Evolutionary conservation across 2,113 vertebrate species (phyloP).

Genomic region (Salminus brasiliensis): DNA sequence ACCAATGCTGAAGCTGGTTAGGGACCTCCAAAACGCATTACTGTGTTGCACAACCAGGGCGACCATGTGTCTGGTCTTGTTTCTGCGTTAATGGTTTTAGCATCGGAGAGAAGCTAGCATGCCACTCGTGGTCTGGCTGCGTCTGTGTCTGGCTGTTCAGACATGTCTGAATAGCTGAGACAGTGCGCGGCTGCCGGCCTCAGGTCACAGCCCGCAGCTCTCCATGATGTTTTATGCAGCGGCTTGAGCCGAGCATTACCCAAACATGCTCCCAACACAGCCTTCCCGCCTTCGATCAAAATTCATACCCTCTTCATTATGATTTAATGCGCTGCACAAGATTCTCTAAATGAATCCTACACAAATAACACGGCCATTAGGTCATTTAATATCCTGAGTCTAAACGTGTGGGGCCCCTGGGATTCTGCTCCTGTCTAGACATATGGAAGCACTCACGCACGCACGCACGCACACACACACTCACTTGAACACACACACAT

Average conservation of each 20-base stretch:
- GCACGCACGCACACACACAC: slow-evolving; percentile 13
- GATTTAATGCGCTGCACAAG: slow-evolving; percentile 53
- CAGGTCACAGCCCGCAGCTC: slow-evolving; percentile 31
- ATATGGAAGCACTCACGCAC: slow-evolving; percentile 63
- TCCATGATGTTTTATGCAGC: slow-evolving; percentile 23
- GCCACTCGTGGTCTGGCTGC: slow-evolving; percentile 14
- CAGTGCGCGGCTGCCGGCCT: background rate
- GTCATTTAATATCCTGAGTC: slow-evolving; percentile 65
- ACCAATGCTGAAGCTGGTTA: slow-evolving; percentile 8
- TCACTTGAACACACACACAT: slow-evolving; percentile 22
- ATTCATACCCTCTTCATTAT: slow-evolving; percentile 57
- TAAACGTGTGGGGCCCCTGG: slow-evolving; percentile 57
- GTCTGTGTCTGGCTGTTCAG: slow-evolving; percentile 23
- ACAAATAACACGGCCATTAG: slow-evolving; percentile 65
- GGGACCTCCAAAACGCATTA: slow-evolving; percentile 4
- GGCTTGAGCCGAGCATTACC: slow-evolving; percentile 23
- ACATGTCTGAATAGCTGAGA: slow-evolving; percentile 21
- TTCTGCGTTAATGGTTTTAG: slow-evolving; percentile 29
- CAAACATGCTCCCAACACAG: slow-evolving; percentile 41
- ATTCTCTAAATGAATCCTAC: slow-evolving; percentile 56
- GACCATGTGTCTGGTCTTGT: slow-evolving; percentile 14
- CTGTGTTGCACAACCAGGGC: background rate
- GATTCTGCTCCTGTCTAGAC: slow-evolving; percentile 61
- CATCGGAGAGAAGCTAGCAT: slow-evolving; percentile 4
- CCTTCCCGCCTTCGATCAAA: slow-evolving; percentile 48